A percentile compares a stretch with the other conserved stretches of the same genome.
These are phyloP conservation scores for Venusia cambrica DNA, from an alignment of 2,888 invertebrate genomes.

Conservation along the genomic window DNA sequence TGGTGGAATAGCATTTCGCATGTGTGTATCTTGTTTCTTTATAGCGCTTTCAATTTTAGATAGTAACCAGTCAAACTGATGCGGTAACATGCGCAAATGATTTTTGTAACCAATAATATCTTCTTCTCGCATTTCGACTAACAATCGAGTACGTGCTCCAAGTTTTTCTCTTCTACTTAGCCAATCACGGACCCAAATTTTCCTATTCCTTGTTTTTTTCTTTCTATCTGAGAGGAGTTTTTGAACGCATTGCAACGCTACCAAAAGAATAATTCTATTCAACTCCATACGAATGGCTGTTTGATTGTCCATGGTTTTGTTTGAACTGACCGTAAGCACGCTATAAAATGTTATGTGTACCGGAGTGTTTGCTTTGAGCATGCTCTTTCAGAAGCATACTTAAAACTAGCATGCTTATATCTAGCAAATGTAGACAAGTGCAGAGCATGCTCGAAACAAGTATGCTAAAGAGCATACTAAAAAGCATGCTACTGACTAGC, in stretches of 20 bases:
- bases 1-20: conserved; percentile 15
- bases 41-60: not conserved
- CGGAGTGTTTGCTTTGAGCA: conserved; percentile 3
- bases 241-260: too few relatives aligned
- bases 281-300: not conserved
- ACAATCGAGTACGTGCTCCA: too few relatives aligned
- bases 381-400: conserved; percentile 13
- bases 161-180: too few relatives aligned
- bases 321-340: not conserved
- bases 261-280: too few relatives aligned
- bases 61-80: not conserved
- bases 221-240: too few relatives aligned
- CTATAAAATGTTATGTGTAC: not conserved
- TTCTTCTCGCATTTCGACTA: too few relatives aligned
- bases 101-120: too few relatives aligned
- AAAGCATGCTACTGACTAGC: not conserved
- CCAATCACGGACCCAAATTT: too few relatives aligned
- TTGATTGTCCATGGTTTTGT: not conserved
- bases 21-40: conserved; percentile 7
- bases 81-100: not conserved
- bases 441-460: not conserved
- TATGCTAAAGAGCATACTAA: not conserved
- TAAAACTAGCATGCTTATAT: conserved; percentile 12
- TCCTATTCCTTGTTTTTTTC: too few relatives aligned
- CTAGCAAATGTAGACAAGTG: conserved; percentile 8